Base-by-base conservation (phyloP, 2,797 vertebrate species). In the Naso thynnoides region DNA sequence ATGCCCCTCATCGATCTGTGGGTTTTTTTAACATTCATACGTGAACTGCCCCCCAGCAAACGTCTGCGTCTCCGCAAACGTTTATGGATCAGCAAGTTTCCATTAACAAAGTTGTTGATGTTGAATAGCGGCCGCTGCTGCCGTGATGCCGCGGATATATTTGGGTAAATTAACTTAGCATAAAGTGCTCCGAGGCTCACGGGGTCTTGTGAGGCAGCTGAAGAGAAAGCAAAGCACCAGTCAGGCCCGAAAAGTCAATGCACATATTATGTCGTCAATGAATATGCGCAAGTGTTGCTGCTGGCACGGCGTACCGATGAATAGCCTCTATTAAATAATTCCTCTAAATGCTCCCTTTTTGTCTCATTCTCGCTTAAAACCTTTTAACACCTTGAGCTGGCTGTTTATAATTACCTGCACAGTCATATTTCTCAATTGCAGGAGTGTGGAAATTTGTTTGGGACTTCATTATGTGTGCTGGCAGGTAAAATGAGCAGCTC, bases 51-150 rank as follows among this genome's bases (percentile, higher is more conserved):
- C 96, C 95, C 88, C 64, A 98, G 98, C 97, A 88, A 96, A 95
- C 89, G 92, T 95, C 95, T 94, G 83, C 70, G 87, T 93, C 91
- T 50, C 84, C 86, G 71, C 82, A 85, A 78, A 16, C 76, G 88
- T 97, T 96, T 95, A 98, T 92, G 97, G 98, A 99, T 99, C 97
- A 98, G 95, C 93, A 94, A 91, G 91, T 98, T 99, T 97, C 97
- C 96, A 98, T 98, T 98, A 98, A 96, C 92, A 92, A 94, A 95
- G 94, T 94, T 94, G 94, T 94, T 94, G 95, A 95, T 95, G 94
- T 90, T 88, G 94, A 89, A 93, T 92, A 78, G 86, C 59, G 8
- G 18, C 6, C 73, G 73, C 61, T 3, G 56, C 61, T 13, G 76
- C 84, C 62, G 0, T 3, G 81, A 81, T 73, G 87, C 86, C 42